Conservation (phyloP, 2,797 vertebrate species). For the Intellagama lesueurii region DNA sequence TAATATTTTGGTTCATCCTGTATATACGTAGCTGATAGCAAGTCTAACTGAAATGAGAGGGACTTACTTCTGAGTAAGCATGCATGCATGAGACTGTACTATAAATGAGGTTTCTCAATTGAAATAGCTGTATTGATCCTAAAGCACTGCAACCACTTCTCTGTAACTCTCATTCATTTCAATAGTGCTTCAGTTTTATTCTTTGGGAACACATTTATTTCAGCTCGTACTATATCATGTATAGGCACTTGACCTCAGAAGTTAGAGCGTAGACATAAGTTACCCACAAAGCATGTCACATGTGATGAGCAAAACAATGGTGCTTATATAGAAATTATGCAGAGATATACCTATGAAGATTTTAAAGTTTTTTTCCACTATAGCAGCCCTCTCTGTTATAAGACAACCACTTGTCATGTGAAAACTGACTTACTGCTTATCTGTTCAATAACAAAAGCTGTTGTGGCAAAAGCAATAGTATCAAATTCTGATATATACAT, state of each 20-base stretch:
- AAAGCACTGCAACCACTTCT: background rate
- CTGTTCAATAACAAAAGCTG: background rate
- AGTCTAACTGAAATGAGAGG: background rate
- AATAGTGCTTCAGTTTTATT: background rate
- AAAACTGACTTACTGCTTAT: background rate
- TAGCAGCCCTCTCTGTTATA: background rate
- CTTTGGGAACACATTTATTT: background rate
- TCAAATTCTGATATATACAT: background rate
- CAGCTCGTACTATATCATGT: background rate
- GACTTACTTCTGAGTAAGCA: background rate
- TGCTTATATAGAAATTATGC: conserved; percentile 15
- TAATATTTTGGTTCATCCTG: background rate
- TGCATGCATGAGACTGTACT: too few species aligned
- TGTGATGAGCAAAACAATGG: background rate
- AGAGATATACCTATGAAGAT: background rate
- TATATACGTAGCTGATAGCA: background rate
- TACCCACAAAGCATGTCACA: background rate
- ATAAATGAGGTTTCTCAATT: too few species aligned
- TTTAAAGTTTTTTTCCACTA: background rate
- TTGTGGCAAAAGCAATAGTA: background rate
- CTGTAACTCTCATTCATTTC: background rate
- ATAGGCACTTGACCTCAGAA: conserved; percentile 19
- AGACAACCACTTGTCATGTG: background rate
- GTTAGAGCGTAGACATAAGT: background rate
- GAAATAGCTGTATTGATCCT: background rate